Base-by-base conservation (phyloP, 2,888 invertebrate species). In the Drosophila paranaensis region DNA sequence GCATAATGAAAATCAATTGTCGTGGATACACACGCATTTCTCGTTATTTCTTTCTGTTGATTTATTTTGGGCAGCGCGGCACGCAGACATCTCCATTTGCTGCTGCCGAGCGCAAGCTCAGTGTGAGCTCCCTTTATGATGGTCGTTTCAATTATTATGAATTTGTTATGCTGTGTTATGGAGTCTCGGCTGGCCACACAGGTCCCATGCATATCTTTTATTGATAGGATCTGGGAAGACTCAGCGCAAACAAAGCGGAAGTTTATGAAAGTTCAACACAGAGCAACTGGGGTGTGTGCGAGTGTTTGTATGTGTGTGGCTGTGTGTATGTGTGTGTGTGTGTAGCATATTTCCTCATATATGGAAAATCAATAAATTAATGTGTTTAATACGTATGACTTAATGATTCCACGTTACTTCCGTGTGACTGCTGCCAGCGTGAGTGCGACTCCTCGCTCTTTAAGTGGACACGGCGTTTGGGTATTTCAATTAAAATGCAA, bases 361-460 rank as follows among this genome's bases (percentile, higher is more conserved):
- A 75, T 75, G 70, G 60, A 84, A 83, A 83, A 83, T 83, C 83
- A 80, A 87, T 83, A 87, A 80, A 80, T 83, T 83, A 87, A 75
- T 87, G 80, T 80, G 67, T 80, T 86, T 83, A 83, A 80, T 84
- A 66, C 62, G 77, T 78, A 67, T 71, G 80, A 79, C 74, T 71
- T 65, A 73, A 81, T 81, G 84, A 83, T 79, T 79, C 65, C 68
- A 57, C 74, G 70, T 87, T 81, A 71, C 68, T 87, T 77, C 77
- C 82, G 87, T 77, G 64, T 74, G 81, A 77, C 66, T 71, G 79
- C 68, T 65, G 73, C 55, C 62, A 72, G 70, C 74, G 81, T 77
- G 55, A 30, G 27, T 45, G 14, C n/a, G 37, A n/a, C 39, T 60
- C 20, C 43, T 42, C 42, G 37, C 43, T 53, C 67, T 60, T 53